Percentiles rank a stretch among this genome's conserved stretches.
phyloP scores from a whole-genome alignment of 2,888 invertebrate genomes.

The Tortricodes alternella region DNA sequence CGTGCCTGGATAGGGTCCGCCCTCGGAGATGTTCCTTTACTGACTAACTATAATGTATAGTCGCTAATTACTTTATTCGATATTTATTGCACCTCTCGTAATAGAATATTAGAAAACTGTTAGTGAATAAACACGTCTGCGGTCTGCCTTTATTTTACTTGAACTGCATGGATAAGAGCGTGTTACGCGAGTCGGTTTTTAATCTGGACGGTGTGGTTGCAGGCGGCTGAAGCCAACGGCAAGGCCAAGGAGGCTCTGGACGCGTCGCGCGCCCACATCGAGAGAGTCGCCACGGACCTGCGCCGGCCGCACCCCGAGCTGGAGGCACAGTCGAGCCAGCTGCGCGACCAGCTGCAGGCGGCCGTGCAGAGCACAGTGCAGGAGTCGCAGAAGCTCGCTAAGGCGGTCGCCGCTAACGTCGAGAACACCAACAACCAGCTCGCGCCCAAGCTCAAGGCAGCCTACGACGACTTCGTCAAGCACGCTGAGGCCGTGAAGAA shows the following conservation, averaged over 20 bases:
- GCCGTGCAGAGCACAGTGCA: constrained; percentile 59
- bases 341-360: constrained; percentile 56
- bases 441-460: constrained; percentile 65
- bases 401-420: constrained; percentile 58
- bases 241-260: constrained; percentile 68
- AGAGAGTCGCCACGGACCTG: constrained; percentile 58
- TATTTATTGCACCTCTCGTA: no score
- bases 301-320: constrained; percentile 70
- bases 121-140: no score
- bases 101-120: no score
- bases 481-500: constrained; percentile 60
- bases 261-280: constrained; percentile 52
- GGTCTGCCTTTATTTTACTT: no score
- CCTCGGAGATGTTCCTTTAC: no score
- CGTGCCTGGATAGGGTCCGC: no score
- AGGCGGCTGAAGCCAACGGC: constrained; percentile 66
- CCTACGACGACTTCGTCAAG: constrained; percentile 68
- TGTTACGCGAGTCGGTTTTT: no score
- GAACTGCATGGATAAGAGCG: no score
- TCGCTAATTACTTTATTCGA: no score
- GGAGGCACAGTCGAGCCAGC: constrained; percentile 57
- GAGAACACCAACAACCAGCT: constrained; percentile 67
- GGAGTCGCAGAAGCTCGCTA: constrained; percentile 65
- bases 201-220: constrained; percentile 9
- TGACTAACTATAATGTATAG: no score